Conservation (phyloP, 2,888 invertebrate species). For the Peribatodes rhomboidaria region DNA sequence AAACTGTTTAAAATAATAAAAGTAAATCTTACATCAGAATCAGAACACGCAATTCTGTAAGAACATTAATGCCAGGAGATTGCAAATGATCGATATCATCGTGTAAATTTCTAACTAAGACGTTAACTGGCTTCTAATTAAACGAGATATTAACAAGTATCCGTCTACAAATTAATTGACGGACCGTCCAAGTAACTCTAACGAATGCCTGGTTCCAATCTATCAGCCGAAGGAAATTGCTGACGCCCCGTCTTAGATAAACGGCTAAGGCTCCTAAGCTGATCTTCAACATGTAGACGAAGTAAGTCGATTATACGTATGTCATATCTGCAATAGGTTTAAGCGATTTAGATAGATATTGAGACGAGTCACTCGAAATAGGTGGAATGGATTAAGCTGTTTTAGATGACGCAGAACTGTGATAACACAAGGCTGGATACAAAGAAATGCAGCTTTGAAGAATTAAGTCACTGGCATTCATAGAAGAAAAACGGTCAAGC, state of each 20-base stretch:
- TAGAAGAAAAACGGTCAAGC: too few relatives aligned
- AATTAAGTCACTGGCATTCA: too few relatives aligned
- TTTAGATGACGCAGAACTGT: neutral
- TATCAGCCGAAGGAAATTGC: slow-evolving; percentile 84
- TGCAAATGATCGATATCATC: slow-evolving; percentile 1
- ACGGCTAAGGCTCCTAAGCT: slow-evolving; percentile 61
- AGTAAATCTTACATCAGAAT: neutral
- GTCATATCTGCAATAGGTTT: neutral
- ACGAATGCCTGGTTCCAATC: slow-evolving; percentile 71
- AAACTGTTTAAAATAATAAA: neutral
- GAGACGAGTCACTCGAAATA: neutral
- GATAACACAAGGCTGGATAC: neutral
- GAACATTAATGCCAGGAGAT: slow-evolving; percentile 2
- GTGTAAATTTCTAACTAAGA: slow-evolving; percentile 24
- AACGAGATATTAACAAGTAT: slow-evolving; percentile 59
- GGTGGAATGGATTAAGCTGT: neutral
- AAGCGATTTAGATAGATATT: neutral
- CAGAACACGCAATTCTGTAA: neutral
- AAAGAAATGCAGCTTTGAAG: too few relatives aligned
- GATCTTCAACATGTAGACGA: slow-evolving; percentile 49
- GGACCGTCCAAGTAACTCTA: slow-evolving; percentile 62
- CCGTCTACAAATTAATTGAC: slow-evolving; percentile 72
- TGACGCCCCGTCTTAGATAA: slow-evolving; percentile 78
- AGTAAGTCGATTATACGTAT: neutral
- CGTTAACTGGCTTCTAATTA: slow-evolving; percentile 55